phyloP scores from a whole-genome alignment of 1,140 invertebrate species.

The Centruroides vittatus region DNA sequence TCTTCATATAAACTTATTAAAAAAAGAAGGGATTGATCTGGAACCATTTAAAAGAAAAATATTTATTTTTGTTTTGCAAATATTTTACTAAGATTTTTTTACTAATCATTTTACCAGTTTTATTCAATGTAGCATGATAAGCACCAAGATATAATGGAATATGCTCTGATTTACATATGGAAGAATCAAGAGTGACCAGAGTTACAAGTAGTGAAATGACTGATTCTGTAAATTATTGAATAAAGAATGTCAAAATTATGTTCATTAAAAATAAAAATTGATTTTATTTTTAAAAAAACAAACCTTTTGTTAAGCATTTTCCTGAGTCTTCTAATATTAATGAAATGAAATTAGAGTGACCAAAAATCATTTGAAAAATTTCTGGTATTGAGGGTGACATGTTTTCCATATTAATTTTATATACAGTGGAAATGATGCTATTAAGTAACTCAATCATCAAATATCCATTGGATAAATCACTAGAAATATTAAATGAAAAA shows the following conservation, averaged over 20 bases:
- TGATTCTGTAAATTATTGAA: not conserved
- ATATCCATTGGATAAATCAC: too few relatives aligned
- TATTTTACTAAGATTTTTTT: not conserved
- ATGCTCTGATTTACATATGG: constrained; percentile 8
- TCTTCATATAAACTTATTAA: constrained; percentile 9
- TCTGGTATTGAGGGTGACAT: too few relatives aligned
- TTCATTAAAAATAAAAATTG: not conserved
- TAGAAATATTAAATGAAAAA: too few relatives aligned
- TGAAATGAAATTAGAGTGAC: too few relatives aligned
- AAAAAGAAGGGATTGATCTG: constrained; percentile 9
- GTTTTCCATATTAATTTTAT: too few relatives aligned
- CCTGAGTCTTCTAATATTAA: too few relatives aligned
- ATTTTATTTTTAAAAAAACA: too few relatives aligned
- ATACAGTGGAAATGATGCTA: too few relatives aligned
- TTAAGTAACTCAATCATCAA: too few relatives aligned
- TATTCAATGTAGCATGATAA: constrained; percentile 5
- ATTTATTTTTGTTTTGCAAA: not conserved
- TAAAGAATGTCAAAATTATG: not conserved
- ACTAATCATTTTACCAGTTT: not conserved
- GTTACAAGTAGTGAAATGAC: constrained; percentile 2
- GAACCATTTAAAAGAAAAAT: constrained; percentile 1
- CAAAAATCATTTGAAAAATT: too few relatives aligned
- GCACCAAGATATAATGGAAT: constrained; percentile 1
- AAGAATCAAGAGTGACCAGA: constrained; percentile 2
- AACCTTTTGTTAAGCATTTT: too few relatives aligned